Conservation (phyloP, 92 coral and sea anemone species). For the Zoanthus sociatus region DNA sequence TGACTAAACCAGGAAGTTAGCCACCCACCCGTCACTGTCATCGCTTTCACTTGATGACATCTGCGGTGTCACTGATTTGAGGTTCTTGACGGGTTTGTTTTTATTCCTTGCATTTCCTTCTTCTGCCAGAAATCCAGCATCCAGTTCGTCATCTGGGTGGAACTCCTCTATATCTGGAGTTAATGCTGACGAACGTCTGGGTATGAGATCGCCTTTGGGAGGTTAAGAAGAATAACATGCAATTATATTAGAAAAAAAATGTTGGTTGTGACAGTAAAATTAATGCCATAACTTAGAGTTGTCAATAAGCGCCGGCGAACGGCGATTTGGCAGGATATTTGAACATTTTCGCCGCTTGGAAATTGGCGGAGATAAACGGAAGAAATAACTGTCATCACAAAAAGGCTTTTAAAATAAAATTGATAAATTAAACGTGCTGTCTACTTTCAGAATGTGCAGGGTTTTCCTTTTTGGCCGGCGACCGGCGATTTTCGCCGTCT, state of each 20-base stretch:
- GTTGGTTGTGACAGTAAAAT: too few species aligned
- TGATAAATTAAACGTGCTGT: too few species aligned
- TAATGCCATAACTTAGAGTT: too few species aligned
- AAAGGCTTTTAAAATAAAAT: too few species aligned
- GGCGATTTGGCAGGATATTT: too few species aligned
- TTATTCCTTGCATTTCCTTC: slow-evolving; percentile 57
- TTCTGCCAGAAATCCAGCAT: slow-evolving; percentile 86
- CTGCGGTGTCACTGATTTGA: slow-evolving; percentile 40
- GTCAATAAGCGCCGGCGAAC: too few species aligned
- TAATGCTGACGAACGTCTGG: slow-evolving; percentile 27
- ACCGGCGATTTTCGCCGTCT: too few species aligned
- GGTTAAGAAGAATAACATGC: not conserved
- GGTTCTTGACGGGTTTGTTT: slow-evolving; percentile 52
- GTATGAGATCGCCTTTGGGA: slow-evolving; percentile 22
- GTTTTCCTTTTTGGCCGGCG: too few species aligned
- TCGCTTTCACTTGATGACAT: slow-evolving; percentile 70
- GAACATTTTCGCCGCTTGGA: too few species aligned
- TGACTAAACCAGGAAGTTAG: not conserved
- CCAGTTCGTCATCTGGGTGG: slow-evolving; percentile 88
- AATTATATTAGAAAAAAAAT: not conserved
- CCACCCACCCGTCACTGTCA: slow-evolving; percentile 83
- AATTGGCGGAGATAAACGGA: too few species aligned
- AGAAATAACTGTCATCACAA: too few species aligned
- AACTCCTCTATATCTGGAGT: slow-evolving; percentile 89
- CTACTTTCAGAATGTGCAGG: too few species aligned